Base-by-base conservation (phyloP, 2,888 invertebrate genomes). In the Arenicola marina region DNA sequence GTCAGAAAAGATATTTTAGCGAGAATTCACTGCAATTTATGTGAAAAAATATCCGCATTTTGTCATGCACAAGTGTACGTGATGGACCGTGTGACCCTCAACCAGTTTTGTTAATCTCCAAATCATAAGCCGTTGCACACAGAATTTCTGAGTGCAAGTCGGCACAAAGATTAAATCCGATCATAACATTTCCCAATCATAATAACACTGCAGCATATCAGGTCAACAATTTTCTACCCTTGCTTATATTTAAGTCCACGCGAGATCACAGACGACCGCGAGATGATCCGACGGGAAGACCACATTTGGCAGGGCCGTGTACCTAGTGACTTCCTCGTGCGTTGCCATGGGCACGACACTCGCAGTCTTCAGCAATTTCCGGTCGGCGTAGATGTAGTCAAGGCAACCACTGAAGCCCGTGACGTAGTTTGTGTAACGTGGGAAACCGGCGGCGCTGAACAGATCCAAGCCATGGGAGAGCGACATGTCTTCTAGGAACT, bases 211-310 rank as follows among this genome's bases (percentile, higher is more conserved):
- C n/a, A n/a, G n/a, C n/a, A n/a, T n/a, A n/a, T n/a, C n/a, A n/a
- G n/a, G n/a, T n/a, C n/a, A n/a, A n/a, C n/a, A n/a, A n/a, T n/a
- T n/a, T n/a, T n/a, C n/a, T n/a, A n/a, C n/a, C n/a, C n/a, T n/a
- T n/a, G n/a, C n/a, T n/a, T n/a, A n/a, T n/a, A n/a, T n/a, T 28
- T 57, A 29, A 2, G 44, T 46, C 77, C 78, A 80, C 29, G 61
- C 71, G 3, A 82, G 54, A 56, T 80, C 80, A 76, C 80, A 81
- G 4, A 95, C 87, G 54, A 96, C 85, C 18, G 97, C 90, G 68
- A 98, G 85, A 83, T 98, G 97, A 85, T 98, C 97, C 1, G 96
- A 96, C 0, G 97, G 97, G 82, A 92, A 92, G 1, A 91, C 89
- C 54, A 90, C 86, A 73, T 93, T 95, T 0, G 98, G 98, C 67